These are phyloP conservation scores for Phasianus colchicus DNA, from an alignment of 2,113 vertebrate genomes.

Conservation along the genomic window DNA sequence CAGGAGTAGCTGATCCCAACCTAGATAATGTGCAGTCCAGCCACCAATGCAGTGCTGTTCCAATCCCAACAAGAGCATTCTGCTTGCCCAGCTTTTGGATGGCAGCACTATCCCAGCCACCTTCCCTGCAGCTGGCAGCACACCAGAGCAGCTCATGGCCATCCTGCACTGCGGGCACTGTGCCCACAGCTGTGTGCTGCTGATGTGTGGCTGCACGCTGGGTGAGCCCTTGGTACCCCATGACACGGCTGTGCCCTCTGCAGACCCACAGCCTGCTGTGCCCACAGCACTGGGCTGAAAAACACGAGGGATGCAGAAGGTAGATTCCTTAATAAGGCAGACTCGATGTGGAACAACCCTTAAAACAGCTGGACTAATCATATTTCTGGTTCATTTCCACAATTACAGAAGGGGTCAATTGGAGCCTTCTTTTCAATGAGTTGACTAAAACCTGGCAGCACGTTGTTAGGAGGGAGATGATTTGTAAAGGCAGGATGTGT, in stretches of 20 bases:
- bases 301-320: rapidly evolving
- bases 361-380: not conserved
- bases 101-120: not conserved
- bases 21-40: not conserved
- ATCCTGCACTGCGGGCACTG: not conserved
- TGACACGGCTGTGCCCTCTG: not conserved
- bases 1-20: not conserved
- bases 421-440: not conserved
- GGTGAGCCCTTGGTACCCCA: not conserved
- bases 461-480: not conserved
- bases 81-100: not conserved
- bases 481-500: not conserved
- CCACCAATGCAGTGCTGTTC: not conserved
- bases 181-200: not conserved
- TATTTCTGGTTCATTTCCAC: conserved; percentile 22
- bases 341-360: not conserved
- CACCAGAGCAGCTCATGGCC: not conserved
- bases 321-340: not conserved
- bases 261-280: rapidly evolving
- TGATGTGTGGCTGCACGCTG: rapidly evolving
- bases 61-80: not conserved
- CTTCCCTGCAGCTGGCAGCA: not conserved
- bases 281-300: rapidly evolving
- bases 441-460: not conserved
- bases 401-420: not conserved